Evolutionary conservation across 2,888 invertebrate genomes (phyloP), one percentile per base, ranked within the genome.

Genomic region (Tuberolachnus salignus): DNA sequence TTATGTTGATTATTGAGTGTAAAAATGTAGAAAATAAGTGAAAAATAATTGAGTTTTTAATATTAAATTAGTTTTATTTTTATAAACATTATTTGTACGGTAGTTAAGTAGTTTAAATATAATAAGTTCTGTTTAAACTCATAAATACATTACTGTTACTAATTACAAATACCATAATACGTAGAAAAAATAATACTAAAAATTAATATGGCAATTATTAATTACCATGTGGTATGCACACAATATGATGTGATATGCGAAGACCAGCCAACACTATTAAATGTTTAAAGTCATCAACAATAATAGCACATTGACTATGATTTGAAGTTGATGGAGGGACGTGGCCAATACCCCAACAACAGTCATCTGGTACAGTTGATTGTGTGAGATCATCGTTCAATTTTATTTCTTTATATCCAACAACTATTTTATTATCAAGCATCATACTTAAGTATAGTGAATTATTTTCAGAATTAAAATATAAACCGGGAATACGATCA

Each of bases 211-310:
- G 34, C 1, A n/a, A 19, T 55, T 16, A 13, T 64, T 63, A 34
- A 34, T 55, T 55, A 81, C 89, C 88, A 84, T 91, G 88, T 0
- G 92, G 93, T 80, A 93, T 86, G 86, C 93, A 94, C 81, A 93
- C 87, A 10, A 92, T 85, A 69, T 89, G 88, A 82, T 88, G 89
- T 87, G 85, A 85, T 81, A 86, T 84, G 84, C 86, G 86, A 59
- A 85, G 83, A 55, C 86, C 84, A 19, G 86, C 83, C 67, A 91
- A 84, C 11, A 88, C 87, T 51, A 91, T 84, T 81, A 90, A 87
- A 85, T 91, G 90, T 19, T 87, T 83, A 63, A 90, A 83, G 82
- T 86, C 88, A n/a, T 88, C 87, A 1, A 91, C 90, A 63, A 91
- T 71, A 57, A 91, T 86, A 21, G 88, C 89, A 14, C 83, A 84